These are phyloP conservation scores for Sebastes steindachneri DNA, from an alignment of 2,797 vertebrate species.

Conservation along the genomic window DNA sequence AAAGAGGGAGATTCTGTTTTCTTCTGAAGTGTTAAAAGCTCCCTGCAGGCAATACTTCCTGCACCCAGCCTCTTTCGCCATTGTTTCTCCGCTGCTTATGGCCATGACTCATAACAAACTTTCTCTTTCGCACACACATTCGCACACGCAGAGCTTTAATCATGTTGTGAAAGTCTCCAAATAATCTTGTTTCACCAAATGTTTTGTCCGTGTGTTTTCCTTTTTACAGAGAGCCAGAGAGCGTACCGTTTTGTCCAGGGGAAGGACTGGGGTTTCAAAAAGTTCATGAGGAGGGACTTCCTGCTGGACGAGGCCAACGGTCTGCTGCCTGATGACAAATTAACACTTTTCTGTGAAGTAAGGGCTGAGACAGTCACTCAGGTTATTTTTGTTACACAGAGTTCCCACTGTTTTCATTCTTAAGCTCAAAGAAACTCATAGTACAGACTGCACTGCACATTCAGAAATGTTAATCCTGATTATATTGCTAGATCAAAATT, in stretches of 20 bases:
- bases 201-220: constrained; percentile 34
- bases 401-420: constrained; percentile 8
- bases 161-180: constrained; percentile 43
- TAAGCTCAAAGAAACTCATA: not conserved
- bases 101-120: constrained; percentile 72
- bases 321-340: constrained; percentile 91
- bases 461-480: constrained; percentile 36
- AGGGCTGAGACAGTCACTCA: constrained; percentile 1
- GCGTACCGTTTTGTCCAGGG: constrained; percentile 92
- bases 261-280: constrained; percentile 95
- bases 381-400: constrained; percentile 13
- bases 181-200: constrained; percentile 46
- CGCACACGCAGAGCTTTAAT: constrained; percentile 53
- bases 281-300: constrained; percentile 93
- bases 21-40: constrained; percentile 80
- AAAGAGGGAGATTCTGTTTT: constrained; percentile 59
- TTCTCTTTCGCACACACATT: constrained; percentile 46
- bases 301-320: constrained; percentile 91
- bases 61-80: constrained; percentile 68
- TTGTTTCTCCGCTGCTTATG: constrained; percentile 70
- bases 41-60: constrained; percentile 74
- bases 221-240: constrained; percentile 87
- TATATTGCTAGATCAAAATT: constrained; percentile 17
- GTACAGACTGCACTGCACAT: constrained; percentile 6
- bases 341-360: constrained; percentile 94